Percentiles rank a stretch among this genome's conserved stretches.
phyloP scores from a whole-genome alignment of 2,888 invertebrate species.

The Pimpla rufipes region DNA sequence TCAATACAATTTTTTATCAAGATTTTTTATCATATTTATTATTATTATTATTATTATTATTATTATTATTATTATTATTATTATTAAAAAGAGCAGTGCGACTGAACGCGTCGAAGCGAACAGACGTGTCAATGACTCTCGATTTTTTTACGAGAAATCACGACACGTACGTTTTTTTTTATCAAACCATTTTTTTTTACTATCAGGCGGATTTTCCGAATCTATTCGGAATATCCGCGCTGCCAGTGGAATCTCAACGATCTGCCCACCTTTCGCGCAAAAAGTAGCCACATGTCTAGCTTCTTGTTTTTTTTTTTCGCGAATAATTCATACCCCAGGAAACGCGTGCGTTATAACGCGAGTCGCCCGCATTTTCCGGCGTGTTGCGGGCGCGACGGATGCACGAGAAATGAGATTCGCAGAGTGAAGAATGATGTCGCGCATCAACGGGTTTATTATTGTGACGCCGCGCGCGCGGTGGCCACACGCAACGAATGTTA shows the following conservation, averaged over 20 bases:
- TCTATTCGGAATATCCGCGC: not conserved
- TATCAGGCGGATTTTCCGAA: too few relatives aligned
- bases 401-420: conserved; percentile 65
- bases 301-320: not conserved
- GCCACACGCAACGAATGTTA: conserved; percentile 52
- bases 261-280: conserved; percentile 7
- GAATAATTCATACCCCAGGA: conserved; percentile 37
- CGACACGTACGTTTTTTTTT: too few relatives aligned
- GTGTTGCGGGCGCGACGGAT: conserved; percentile 28
- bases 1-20: too few relatives aligned
- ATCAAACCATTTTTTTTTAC: not conserved
- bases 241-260: not conserved
- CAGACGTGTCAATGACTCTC: too few relatives aligned
- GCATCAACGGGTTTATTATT: conserved; percentile 51
- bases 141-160: too few relatives aligned
- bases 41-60: too few relatives aligned
- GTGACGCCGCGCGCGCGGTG: conserved; percentile 34
- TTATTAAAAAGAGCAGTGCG: too few relatives aligned
- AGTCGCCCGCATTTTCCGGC: conserved; percentile 45
- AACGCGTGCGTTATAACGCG: conserved; percentile 31
- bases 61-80: too few relatives aligned
- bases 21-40: too few relatives aligned
- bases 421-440: conserved; percentile 74
- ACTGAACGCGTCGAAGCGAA: too few relatives aligned
- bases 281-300: not conserved